Evolutionary conservation across 2,888 invertebrate genomes (phyloP), one percentile per base, ranked within the genome.

Genomic region (Sinopyrophorus schimmeli): DNA sequence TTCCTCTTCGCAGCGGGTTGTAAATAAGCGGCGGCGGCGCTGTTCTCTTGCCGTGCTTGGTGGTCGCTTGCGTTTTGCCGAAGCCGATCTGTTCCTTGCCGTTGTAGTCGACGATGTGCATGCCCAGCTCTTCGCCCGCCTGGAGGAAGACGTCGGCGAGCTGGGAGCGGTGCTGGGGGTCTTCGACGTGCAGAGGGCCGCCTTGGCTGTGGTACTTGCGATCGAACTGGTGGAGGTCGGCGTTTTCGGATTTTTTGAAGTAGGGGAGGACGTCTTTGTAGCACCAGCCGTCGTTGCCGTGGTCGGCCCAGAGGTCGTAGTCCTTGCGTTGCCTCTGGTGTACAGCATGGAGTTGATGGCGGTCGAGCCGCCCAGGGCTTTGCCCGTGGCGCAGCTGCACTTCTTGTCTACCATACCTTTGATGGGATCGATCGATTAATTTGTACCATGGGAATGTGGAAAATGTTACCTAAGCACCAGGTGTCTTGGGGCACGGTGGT

Each of bases 341-440:
- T 87, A 89, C 61, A 87, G 82, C 89, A 92, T 89, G 60, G 84
- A 85, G 67, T 92, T 92, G 5, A 91, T 74, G 0, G 87, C 83
- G 53, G 87, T 87, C 5, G 84, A 84, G 1, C 92, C 92, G 3
- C 92, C 92, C 65, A 92, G 78, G 0, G 88, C 87, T 69, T 87
- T 89, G 2, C 91, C 92, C 47, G 61, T 32, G 55, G 61, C 55
- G 6, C 66, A 46, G 6, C 57, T 49, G 43, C 71, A 70, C 47
- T 57, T 54, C 26, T 66, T 51, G 23, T 66, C 62, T 24, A 55
- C 54, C 56, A 60, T 62, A 11, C 63, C 68, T 68, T 26, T 21
- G 32, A 44, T 24, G 5, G 3, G n/a, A 3, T 4, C 4, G 4
- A 9, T 24, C 9, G 24, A n/a, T 24, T n/a, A 5, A 18, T 5